These are phyloP conservation scores for Micrastur ruficollis DNA, from an alignment of 2,797 vertebrate genomes.

Conservation along the genomic window DNA sequence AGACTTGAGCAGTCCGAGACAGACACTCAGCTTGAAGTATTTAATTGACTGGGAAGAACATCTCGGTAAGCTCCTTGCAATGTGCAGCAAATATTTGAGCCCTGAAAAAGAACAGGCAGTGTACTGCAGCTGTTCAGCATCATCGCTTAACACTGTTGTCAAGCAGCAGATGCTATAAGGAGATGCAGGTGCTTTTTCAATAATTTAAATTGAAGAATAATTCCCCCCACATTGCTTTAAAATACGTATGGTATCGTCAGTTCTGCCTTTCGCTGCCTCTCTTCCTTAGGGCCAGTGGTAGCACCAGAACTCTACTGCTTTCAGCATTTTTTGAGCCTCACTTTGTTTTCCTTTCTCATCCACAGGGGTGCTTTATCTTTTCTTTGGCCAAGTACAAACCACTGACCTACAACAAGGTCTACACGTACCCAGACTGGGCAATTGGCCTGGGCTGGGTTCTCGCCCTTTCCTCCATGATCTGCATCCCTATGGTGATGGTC, in stretches of 20 bases:
- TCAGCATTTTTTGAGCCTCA: neutral
- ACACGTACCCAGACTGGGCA: slow-evolving; percentile 92
- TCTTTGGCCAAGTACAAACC: slow-evolving; percentile 95
- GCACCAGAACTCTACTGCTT: neutral
- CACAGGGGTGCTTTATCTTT: slow-evolving; percentile 94
- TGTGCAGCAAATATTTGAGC: neutral
- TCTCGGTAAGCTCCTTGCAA: neutral
- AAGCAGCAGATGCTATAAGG: neutral
- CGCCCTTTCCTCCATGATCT: slow-evolving; percentile 93
- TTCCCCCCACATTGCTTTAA: neutral
- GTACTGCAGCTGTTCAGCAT: neutral
- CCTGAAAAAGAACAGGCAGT: neutral
- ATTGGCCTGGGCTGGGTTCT: slow-evolving; percentile 93
- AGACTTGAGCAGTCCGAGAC: neutral
- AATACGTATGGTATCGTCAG: neutral
- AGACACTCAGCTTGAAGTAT: neutral
- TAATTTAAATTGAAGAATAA: neutral
- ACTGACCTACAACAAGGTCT: slow-evolving; percentile 95
- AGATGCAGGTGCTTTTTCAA: neutral
- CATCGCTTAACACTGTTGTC: neutral
- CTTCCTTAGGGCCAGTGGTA: neutral
- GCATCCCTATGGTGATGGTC: slow-evolving; percentile 93
- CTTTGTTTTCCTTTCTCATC: neutral
- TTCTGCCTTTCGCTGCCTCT: neutral
- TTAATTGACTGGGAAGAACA: neutral